A percentile compares a stretch with the other conserved stretches of the same genome.
Evolutionary conservation across 2,113 vertebrate species (phyloP).

Genomic region (Naja naja): DNA sequence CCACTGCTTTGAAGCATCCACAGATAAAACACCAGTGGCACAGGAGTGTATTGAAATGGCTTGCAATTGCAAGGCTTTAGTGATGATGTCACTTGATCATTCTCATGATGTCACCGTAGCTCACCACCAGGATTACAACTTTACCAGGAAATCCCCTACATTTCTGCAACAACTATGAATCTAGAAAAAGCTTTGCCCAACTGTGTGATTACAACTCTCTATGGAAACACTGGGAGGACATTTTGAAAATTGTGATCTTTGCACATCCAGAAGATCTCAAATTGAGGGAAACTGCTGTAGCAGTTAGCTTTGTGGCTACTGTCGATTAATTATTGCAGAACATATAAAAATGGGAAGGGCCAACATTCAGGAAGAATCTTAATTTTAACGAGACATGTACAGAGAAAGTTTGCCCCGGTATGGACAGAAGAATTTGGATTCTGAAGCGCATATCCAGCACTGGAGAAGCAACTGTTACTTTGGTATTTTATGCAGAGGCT

Average conservation of each 20-base stretch:
- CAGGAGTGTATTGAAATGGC: neutral
- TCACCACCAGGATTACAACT: neutral
- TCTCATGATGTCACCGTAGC: neutral
- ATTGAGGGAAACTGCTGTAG: neutral
- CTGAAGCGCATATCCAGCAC: slow-evolving; percentile 28
- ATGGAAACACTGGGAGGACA: neutral
- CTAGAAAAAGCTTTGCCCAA: neutral
- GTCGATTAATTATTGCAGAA: neutral
- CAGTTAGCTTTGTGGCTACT: neutral
- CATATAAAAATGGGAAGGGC: neutral
- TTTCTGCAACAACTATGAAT: neutral
- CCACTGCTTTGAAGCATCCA: neutral
- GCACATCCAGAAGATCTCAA: neutral
- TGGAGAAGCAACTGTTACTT: slow-evolving; percentile 11
- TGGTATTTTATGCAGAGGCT: slow-evolving; percentile 34
- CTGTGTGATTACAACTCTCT: neutral
- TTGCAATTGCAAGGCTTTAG: neutral
- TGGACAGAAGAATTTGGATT: slow-evolving; percentile 29
- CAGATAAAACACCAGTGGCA: neutral
- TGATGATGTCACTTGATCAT: neutral
- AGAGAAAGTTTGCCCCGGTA: neutral
- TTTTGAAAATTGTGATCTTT: neutral
- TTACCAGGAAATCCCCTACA: neutral
- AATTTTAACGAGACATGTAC: neutral
- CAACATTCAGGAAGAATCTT: slow-evolving; percentile 16